Conservation (phyloP, 2,888 invertebrate species). For the Drosophila subquinaria region DNA sequence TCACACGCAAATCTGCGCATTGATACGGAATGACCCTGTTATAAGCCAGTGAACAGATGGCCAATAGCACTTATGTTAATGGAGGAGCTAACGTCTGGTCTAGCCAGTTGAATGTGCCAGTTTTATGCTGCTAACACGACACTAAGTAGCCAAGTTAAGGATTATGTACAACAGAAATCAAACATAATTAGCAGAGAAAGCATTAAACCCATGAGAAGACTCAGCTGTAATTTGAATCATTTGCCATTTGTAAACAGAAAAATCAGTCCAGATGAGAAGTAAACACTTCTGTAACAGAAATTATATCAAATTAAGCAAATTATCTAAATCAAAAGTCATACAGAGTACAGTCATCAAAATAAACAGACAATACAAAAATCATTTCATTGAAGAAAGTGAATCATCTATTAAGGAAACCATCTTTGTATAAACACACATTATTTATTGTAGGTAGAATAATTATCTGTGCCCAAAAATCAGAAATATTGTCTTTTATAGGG, state of each 20-base stretch:
- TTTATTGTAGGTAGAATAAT: neutral
- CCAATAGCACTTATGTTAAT: conserved; percentile 4
- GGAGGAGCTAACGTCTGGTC: conserved; percentile 8
- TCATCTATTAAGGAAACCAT: neutral
- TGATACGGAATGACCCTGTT: conserved; percentile 52
- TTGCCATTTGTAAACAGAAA: neutral
- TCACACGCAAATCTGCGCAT: conserved; percentile 54
- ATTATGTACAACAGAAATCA: conserved; percentile 4
- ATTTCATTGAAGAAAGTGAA: conserved; percentile 7
- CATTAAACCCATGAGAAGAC: neutral
- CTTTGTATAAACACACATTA: conserved; percentile 11
- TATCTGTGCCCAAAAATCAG: neutral
- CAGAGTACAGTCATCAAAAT: neutral
- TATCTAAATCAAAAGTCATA: neutral
- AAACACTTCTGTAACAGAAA: too few relatives aligned
- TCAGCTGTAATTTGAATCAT: conserved; percentile 3
- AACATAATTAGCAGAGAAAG: neutral
- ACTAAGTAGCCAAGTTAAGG: conserved; percentile 14
- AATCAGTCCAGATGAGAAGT: too few relatives aligned
- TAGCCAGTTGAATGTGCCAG: conserved; percentile 15
- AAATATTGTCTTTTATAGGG: neutral
- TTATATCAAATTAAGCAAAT: neutral
- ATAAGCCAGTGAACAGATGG: conserved; percentile 26
- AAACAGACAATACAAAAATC: conserved; percentile 1
- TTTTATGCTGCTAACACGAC: conserved; percentile 2